Conservation (phyloP, 2,797 vertebrate genomes). For the Leucoraja ocellata region DNA sequence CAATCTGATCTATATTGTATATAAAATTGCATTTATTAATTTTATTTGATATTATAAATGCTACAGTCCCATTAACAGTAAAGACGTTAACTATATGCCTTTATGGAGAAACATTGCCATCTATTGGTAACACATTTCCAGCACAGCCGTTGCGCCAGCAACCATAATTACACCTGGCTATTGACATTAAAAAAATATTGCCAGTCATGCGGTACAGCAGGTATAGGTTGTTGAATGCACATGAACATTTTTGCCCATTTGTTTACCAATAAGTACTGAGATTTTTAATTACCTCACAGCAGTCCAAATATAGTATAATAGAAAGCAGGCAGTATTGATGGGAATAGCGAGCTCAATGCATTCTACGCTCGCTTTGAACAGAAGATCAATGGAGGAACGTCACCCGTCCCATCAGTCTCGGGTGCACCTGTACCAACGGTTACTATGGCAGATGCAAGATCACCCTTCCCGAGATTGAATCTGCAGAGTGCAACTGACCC, state of each 20-base stretch:
- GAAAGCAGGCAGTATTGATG: no score
- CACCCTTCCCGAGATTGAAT: no score
- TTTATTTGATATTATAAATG: neutral
- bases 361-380: no score
- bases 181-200: neutral
- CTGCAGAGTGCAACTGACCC: no score
- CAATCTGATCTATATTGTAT: neutral
- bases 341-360: no score
- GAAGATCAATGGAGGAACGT: no score
- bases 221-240: neutral
- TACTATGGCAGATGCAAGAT: no score
- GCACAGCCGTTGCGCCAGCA: neutral
- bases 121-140: constrained; percentile 2
- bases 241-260: neutral
- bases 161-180: neutral
- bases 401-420: no score
- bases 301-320: neutral
- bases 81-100: neutral
- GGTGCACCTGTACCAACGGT: no score
- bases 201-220: neutral
- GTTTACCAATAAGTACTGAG: neutral
- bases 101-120: constrained; percentile 20
- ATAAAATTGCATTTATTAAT: neutral
- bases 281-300: neutral
- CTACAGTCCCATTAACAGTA: neutral